phyloP scores from a whole-genome alignment of 2,888 invertebrate genomes.

The Mamestra brassicae region DNA sequence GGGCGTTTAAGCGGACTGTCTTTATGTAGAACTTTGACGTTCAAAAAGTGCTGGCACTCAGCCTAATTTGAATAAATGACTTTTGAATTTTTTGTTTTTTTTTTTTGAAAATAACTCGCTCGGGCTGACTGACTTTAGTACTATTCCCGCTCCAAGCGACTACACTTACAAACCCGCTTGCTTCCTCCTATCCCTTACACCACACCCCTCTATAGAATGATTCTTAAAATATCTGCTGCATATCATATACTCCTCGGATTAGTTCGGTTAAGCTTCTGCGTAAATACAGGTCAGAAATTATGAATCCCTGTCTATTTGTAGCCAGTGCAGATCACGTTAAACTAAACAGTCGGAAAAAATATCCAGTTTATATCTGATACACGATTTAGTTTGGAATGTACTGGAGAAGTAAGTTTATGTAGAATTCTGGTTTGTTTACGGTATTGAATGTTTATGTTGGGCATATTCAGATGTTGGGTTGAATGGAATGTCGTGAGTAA shows the following conservation, averaged over 20 bases:
- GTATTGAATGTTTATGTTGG: slow-evolving; percentile 16
- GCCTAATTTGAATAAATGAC: no score
- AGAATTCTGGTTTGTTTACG: slow-evolving; percentile 26
- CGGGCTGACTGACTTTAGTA: no score
- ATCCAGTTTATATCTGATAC: slow-evolving; percentile 16
- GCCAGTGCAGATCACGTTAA: slow-evolving; percentile 45
- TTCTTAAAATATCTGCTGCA: slow-evolving; percentile 70
- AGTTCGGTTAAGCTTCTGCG: slow-evolving; percentile 59
- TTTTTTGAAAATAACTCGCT: no score
- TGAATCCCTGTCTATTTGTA: slow-evolving; percentile 56
- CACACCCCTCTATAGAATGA: slow-evolving; percentile 56
- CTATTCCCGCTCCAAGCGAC: not conserved
- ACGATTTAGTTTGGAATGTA: slow-evolving; percentile 38
- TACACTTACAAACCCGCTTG: slow-evolving; percentile 28
- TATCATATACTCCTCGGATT: slow-evolving; percentile 65
- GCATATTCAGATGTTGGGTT: slow-evolving; percentile 14
- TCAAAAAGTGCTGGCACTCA: no score
- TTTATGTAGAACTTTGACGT: no score
- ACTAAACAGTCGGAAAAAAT: slow-evolving; percentile 54
- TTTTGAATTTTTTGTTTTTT: no score
- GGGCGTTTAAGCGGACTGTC: no score
- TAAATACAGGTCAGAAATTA: slow-evolving; percentile 64
- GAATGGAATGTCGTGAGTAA: slow-evolving; percentile 16
- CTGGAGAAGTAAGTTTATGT: slow-evolving; percentile 17
- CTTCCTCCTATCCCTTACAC: slow-evolving; percentile 33